These are phyloP conservation scores for Thymelicus lineola DNA, from an alignment of 2,888 invertebrate genomes.

Conservation along the genomic window DNA sequence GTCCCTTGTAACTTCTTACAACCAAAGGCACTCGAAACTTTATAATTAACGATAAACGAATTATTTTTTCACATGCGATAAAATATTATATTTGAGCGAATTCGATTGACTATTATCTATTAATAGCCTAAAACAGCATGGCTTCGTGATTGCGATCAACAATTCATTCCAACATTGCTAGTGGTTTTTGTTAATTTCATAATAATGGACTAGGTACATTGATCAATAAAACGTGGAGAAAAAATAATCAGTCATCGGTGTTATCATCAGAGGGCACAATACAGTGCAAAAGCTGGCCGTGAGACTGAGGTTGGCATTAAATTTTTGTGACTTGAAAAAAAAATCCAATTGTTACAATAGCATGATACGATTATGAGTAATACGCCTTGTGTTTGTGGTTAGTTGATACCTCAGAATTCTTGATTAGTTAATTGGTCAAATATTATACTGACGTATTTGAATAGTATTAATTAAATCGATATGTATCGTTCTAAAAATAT, in stretches of 20 bases:
- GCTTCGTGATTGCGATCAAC: conserved; percentile 72
- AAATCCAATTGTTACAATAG: no score
- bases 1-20: no score
- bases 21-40: no score
- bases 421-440: no score
- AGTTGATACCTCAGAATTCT: no score
- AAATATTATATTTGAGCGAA: neutral
- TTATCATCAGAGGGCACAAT: conserved; percentile 48
- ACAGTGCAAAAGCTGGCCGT: conserved; percentile 57
- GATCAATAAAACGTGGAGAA: conserved; percentile 40
- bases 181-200: conserved; percentile 59
- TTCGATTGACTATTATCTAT: neutral
- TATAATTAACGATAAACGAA: no score
- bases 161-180: conserved; percentile 66
- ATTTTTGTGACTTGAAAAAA: neutral
- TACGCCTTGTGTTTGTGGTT: no score
- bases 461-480: no score
- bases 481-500: no score
- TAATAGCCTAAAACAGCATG: conserved; percentile 38
- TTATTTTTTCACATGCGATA: neutral
- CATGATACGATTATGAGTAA: no score
- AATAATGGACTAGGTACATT: conserved; percentile 56
- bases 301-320: conserved; percentile 53
- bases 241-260: conserved; percentile 56
- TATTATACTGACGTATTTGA: no score